These are phyloP conservation scores for Psittacus erithacus DNA, from an alignment of 2,113 vertebrate genomes.

Conservation along the genomic window DNA sequence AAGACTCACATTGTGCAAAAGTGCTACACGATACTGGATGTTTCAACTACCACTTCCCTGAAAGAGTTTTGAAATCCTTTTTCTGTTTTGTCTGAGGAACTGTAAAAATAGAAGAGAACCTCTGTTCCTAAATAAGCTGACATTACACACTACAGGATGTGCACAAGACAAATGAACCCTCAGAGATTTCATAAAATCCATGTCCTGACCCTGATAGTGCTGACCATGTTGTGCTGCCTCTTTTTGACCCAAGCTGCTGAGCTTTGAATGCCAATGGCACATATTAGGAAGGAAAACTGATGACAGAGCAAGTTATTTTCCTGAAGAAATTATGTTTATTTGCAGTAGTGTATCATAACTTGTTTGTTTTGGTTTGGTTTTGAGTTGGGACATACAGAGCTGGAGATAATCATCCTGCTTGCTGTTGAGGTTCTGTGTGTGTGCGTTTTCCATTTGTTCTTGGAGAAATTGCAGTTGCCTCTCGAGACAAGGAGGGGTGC, in stretches of 20 bases:
- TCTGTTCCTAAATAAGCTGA: constrained; percentile 8
- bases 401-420: background rate
- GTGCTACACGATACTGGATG: background rate
- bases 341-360: background rate
- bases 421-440: background rate
- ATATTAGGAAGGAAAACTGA: background rate
- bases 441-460: background rate
- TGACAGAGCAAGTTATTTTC: background rate
- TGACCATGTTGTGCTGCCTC: background rate
- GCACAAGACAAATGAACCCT: background rate
- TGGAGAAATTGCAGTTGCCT: background rate
- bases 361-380: background rate
- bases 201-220: background rate
- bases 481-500: background rate
- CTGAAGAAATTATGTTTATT: background rate
- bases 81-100: background rate
- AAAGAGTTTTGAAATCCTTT: constrained; percentile 55
- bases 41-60: constrained; percentile 35
- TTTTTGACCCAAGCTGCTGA: background rate
- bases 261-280: background rate
- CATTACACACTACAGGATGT: background rate
- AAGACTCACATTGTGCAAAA: background rate
- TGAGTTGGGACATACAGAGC: background rate
- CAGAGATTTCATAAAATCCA: background rate
- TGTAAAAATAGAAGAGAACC: background rate